Evolutionary conservation across 2,888 invertebrate genomes (phyloP).

Genomic region (Cantharis nigra): DNA sequence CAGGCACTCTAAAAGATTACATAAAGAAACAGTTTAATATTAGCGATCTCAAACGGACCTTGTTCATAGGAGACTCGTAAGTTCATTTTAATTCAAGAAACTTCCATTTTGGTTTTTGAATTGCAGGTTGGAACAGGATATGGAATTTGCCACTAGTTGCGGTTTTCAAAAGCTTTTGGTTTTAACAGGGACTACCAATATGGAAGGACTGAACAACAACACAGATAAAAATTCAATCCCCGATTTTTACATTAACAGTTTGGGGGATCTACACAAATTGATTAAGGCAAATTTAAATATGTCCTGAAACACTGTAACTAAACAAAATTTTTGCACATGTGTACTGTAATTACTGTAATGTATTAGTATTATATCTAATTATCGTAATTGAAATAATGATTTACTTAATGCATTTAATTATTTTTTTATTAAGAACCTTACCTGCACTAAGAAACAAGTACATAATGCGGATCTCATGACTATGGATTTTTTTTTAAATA

Average conservation of each 20-base stretch:
- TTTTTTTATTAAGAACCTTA: no score
- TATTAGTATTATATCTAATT: no score
- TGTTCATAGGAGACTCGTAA: conserved; percentile 86
- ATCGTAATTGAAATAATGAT: no score
- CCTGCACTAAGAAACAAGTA: no score
- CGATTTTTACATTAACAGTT: conserved; percentile 55
- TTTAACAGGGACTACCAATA: conserved; percentile 61
- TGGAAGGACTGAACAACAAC: conserved; percentile 37
- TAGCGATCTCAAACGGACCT: conserved; percentile 65
- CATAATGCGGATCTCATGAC: no score
- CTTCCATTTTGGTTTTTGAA: background rate
- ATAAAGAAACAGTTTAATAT: conserved; percentile 64
- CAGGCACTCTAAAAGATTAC: conserved; percentile 54
- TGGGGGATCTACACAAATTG: conserved; percentile 36
- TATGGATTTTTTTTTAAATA: no score
- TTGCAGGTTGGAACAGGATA: conserved; percentile 76
- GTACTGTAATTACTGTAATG: no score
- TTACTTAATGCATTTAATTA: no score
- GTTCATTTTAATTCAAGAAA: conserved; percentile 37
- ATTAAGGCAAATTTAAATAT: background rate
- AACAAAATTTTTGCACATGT: no score
- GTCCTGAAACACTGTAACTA: background rate
- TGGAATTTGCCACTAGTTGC: conserved; percentile 70
- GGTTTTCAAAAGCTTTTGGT: conserved; percentile 78
- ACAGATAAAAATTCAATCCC: conserved; percentile 58